Conservation (phyloP, 37 sponge, comb jelly and placozoan genomes). For the Ephydatia muelleri region DNA sequence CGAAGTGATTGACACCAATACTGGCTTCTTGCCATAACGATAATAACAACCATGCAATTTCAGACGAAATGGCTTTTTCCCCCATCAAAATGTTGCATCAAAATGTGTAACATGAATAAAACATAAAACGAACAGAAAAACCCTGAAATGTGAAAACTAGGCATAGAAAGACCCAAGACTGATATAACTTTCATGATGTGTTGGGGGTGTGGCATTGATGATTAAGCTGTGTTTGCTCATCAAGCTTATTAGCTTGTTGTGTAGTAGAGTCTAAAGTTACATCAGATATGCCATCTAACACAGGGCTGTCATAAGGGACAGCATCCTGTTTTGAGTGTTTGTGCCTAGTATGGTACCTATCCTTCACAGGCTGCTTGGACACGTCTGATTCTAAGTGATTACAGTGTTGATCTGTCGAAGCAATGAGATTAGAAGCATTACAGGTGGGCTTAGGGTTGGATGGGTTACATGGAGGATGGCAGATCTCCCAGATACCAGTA, state of each 20-base stretch:
- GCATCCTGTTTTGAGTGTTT: background rate
- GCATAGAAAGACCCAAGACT: no score
- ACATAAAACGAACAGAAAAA: background rate
- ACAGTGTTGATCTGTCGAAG: slow-evolving; percentile 21
- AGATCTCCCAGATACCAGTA: slow-evolving; percentile 62
- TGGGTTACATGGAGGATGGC: slow-evolving; percentile 8
- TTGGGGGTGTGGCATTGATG: no score
- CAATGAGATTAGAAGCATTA: background rate
- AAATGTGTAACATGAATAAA: background rate
- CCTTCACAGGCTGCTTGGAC: slow-evolving; percentile 5
- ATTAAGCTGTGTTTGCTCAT: no score
- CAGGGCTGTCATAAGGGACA: background rate
- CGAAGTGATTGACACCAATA: slow-evolving; percentile 68
- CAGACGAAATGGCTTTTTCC: background rate
- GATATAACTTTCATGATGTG: no score
- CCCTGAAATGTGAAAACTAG: no score
- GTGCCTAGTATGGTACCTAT: slow-evolving; percentile 51
- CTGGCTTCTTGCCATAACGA: slow-evolving; percentile 6
- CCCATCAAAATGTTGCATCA: background rate
- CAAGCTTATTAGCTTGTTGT: no score
- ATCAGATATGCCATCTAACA: no score
- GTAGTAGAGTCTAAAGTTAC: no score
- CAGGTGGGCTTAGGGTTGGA: slow-evolving; percentile 10
- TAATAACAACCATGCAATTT: slow-evolving; percentile 1
- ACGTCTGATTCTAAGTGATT: background rate